These are phyloP conservation scores for Zaprionus vittiger DNA, from an alignment of 1,140 invertebrate species.

Conservation along the genomic window DNA sequence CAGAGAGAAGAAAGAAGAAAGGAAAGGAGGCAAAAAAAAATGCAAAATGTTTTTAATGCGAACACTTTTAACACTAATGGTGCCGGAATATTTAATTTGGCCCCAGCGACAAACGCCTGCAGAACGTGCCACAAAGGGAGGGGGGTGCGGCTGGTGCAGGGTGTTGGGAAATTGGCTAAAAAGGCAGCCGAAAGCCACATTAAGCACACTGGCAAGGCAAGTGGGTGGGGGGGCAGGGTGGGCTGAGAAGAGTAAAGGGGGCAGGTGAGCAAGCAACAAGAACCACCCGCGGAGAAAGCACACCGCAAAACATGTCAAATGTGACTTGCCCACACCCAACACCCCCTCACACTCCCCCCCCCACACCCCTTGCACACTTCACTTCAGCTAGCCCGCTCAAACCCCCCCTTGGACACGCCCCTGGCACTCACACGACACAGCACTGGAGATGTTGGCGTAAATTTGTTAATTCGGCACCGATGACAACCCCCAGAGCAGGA, in stretches of 20 bases:
- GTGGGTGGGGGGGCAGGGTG: background rate
- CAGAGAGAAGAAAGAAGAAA: background rate
- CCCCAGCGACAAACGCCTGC: slow-evolving; percentile 22
- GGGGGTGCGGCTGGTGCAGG: background rate
- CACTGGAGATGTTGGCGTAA: slow-evolving; percentile 77
- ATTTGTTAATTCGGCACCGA: slow-evolving; percentile 84
- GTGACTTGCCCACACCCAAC: slow-evolving; percentile 41
- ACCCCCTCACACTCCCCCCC: background rate
- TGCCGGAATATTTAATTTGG: slow-evolving; percentile 80
- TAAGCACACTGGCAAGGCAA: slow-evolving; percentile 19
- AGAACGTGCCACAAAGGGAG: background rate
- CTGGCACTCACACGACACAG: background rate
- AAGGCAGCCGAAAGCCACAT: slow-evolving; percentile 47
- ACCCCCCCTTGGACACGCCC: background rate
- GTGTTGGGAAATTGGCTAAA: slow-evolving; percentile 20
- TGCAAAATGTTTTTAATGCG: slow-evolving; percentile 76
- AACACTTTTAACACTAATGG: slow-evolving; percentile 80
- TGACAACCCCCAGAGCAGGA: slow-evolving; percentile 66
- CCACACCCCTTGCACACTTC: background rate
- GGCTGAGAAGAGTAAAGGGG: background rate
- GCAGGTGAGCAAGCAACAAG: slow-evolving; percentile 34
- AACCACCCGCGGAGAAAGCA: slow-evolving; percentile 35
- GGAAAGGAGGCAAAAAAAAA: slow-evolving; percentile 22
- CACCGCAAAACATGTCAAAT: slow-evolving; percentile 78
- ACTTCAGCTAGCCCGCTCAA: background rate